Evolutionary conservation across 2,797 vertebrate species (phyloP).

Genomic region (Sebastolobus altivelis): DNA sequence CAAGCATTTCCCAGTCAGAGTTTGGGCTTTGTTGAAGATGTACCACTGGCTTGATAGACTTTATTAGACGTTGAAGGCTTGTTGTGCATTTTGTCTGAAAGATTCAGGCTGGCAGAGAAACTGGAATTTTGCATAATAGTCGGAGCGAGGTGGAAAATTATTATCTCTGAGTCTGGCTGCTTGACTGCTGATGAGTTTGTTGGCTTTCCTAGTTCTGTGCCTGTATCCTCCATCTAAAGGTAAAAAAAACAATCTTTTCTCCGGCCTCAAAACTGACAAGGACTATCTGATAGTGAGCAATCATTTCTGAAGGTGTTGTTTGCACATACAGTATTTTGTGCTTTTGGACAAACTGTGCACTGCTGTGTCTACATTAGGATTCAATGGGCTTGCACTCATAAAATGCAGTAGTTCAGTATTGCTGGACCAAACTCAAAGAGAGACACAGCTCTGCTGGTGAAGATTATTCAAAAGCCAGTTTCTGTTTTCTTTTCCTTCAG

Average conservation of each 20-base stretch:
- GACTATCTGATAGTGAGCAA: background rate
- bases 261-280: background rate
- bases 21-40: slow-evolving; percentile 27
- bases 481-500: slow-evolving; percentile 59
- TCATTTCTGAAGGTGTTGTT: background rate
- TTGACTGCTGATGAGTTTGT: slow-evolving; percentile 23
- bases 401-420: slow-evolving; percentile 1
- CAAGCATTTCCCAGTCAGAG: background rate
- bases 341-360: background rate
- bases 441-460: slow-evolving; percentile 20
- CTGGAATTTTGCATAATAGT: slow-evolving; percentile 20
- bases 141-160: slow-evolving; percentile 19
- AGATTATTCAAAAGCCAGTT: slow-evolving; percentile 58
- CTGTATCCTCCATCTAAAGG: background rate
- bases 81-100: slow-evolving; percentile 32
- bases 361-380: background rate
- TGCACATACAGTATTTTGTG: background rate
- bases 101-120: slow-evolving; percentile 4
- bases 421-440: slow-evolving; percentile 18
- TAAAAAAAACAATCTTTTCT: background rate
- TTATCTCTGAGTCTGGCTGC: slow-evolving; percentile 19
- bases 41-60: background rate
- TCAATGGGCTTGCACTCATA: background rate
- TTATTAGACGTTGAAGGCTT: background rate
- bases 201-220: slow-evolving; percentile 3